These are phyloP conservation scores for Caenorhabditis brenneri DNA, from an alignment of 1,140 invertebrate species.

Conservation along the genomic window DNA sequence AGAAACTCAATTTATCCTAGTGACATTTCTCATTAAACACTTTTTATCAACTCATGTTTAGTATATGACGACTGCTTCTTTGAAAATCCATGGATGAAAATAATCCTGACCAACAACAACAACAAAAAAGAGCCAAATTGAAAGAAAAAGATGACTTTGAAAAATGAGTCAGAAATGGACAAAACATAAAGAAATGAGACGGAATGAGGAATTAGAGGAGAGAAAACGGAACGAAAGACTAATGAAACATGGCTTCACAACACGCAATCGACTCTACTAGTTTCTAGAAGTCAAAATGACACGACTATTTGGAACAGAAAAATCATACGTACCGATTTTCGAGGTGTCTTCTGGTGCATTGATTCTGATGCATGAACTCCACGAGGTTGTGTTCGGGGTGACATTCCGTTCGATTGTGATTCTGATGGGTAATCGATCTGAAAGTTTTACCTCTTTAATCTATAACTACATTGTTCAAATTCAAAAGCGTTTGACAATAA, in stretches of 20 bases:
- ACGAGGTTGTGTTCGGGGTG: background rate
- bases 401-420: conserved; percentile 70
- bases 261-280: background rate
- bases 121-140: background rate
- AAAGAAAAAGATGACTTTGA: background rate
- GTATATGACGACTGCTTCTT: no score
- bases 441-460: conserved; percentile 66
- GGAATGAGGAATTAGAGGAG: conserved; percentile 23
- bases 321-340: conserved; percentile 19
- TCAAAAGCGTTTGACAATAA: background rate
- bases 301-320: background rate
- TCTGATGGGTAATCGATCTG: conserved; percentile 84
- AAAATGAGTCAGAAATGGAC: conserved; percentile 15
- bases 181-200: background rate
- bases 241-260: conserved; percentile 15
- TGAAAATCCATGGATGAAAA: no score
- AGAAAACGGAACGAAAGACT: conserved; percentile 14
- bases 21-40: no score
- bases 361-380: background rate
- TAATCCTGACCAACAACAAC: background rate
- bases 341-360: background rate
- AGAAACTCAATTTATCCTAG: no score
- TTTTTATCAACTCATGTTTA: no score
- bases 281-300: background rate
- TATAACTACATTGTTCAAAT: background rate